These are phyloP conservation scores for Hoplostethus atlanticus DNA, from an alignment of 2,797 vertebrate genomes.

Conservation along the genomic window DNA sequence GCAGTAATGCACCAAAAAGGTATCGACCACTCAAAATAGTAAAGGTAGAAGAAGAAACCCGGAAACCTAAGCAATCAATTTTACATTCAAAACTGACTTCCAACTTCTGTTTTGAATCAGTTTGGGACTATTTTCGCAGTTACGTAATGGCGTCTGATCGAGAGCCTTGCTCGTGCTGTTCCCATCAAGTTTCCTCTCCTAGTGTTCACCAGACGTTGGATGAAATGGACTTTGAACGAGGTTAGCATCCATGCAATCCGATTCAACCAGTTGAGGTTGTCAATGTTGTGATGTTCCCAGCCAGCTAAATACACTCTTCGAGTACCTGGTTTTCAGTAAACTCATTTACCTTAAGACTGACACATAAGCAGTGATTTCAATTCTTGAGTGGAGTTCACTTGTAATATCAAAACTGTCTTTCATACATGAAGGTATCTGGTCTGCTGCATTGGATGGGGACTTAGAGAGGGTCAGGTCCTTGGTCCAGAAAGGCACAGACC, in stretches of 20 bases:
- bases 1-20: conserved; percentile 1
- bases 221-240: conserved; percentile 86
- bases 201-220: conserved; percentile 74
- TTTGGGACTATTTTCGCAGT: too few species aligned
- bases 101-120: background rate
- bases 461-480: conserved; percentile 81
- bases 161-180: conserved; percentile 67
- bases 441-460: conserved; percentile 91
- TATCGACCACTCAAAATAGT: too few species aligned
- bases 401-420: conserved; percentile 3
- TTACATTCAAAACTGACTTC: background rate
- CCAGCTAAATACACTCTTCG: background rate
- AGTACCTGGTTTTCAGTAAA: background rate
- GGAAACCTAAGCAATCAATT: background rate
- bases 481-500: conserved; percentile 85
- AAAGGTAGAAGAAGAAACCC: conserved; percentile 52
- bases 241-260: conserved; percentile 47
- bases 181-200: conserved; percentile 51
- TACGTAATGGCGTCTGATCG: conserved; percentile 60
- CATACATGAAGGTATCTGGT: conserved; percentile 89
- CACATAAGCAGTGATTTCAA: too few species aligned
- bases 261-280: background rate
- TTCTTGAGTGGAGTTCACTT: background rate
- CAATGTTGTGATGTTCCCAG: background rate
- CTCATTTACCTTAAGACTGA: too few species aligned